Conservation (phyloP, 2,797 vertebrate species). For the Cossypha niveicapilla region DNA sequence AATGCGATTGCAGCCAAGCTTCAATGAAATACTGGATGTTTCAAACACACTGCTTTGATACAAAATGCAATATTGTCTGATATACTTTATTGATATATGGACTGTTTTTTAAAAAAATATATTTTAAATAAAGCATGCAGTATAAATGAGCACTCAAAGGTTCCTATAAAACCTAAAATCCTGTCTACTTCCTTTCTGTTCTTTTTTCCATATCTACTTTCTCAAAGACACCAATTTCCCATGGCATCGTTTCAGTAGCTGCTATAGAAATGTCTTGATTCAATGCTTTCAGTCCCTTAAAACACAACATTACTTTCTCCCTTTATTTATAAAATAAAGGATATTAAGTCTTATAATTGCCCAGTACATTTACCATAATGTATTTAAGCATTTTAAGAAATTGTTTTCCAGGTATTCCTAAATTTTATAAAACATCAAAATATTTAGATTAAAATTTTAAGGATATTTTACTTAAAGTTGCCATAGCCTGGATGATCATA, state of each 20-base stretch:
- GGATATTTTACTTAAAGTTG: not conserved
- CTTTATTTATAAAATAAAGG: not conserved
- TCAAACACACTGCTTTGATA: conserved; percentile 20
- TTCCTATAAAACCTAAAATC: conserved; percentile 12
- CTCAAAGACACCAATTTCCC: conserved; percentile 13
- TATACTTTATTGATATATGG: not conserved
- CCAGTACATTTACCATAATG: not conserved
- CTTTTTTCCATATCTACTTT: conserved; percentile 2
- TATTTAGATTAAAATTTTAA: not conserved
- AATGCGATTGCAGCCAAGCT: conserved; percentile 20
- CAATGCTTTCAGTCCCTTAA: not conserved
- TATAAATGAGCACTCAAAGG: not conserved
- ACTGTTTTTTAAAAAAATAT: not conserved
- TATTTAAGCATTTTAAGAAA: not conserved
- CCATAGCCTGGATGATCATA: not conserved
- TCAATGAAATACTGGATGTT: not conserved
- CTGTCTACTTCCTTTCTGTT: not conserved
- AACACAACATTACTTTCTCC: not conserved
- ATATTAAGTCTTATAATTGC: not conserved
- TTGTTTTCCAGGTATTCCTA: not conserved
- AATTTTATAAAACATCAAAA: not conserved
- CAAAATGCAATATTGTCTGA: not conserved
- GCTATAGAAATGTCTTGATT: not conserved
- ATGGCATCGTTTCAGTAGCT: conserved; percentile 17
- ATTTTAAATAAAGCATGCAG: not conserved